Conservation (phyloP, 2,113 vertebrate genomes). For the Rhinolophus ferrumequinum region DNA sequence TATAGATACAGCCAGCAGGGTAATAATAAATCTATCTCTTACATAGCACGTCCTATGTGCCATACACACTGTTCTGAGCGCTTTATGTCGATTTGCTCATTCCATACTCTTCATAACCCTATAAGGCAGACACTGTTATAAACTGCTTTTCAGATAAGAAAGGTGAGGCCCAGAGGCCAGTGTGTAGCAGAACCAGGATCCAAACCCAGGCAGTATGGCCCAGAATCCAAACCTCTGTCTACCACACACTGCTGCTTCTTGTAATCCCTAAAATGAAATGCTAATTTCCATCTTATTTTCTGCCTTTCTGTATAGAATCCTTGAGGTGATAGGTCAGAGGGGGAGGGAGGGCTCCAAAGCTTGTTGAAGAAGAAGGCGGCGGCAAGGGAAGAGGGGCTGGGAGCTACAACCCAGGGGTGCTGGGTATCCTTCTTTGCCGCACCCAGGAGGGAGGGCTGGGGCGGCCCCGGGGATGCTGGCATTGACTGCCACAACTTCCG, state of each 20-base stretch:
- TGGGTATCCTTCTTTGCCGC: not conserved
- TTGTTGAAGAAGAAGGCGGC: not conserved
- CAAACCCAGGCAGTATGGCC: not conserved
- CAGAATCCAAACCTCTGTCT: not conserved
- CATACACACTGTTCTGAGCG: not conserved
- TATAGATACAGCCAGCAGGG: not conserved
- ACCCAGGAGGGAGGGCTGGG: accelerated
- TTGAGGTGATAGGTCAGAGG: not conserved
- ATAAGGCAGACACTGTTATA: not conserved
- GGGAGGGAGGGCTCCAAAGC: not conserved
- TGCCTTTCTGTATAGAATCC: not conserved
- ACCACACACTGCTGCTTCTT: accelerated
- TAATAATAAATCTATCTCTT: not conserved
- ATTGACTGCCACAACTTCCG: not conserved
- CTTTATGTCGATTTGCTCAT: not conserved
- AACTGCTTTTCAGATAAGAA: not conserved
- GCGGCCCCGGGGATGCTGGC: no score
- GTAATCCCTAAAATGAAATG: not conserved
- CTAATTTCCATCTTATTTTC: not conserved
- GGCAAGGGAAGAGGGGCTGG: not conserved
- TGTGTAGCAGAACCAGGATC: not conserved
- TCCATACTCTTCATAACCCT: not conserved
- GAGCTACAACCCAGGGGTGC: not conserved
- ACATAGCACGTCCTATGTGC: not conserved
- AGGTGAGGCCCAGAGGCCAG: not conserved